These are phyloP conservation scores for Gallinago stenura DNA, from an alignment of 2,797 vertebrate species.

Conservation along the genomic window DNA sequence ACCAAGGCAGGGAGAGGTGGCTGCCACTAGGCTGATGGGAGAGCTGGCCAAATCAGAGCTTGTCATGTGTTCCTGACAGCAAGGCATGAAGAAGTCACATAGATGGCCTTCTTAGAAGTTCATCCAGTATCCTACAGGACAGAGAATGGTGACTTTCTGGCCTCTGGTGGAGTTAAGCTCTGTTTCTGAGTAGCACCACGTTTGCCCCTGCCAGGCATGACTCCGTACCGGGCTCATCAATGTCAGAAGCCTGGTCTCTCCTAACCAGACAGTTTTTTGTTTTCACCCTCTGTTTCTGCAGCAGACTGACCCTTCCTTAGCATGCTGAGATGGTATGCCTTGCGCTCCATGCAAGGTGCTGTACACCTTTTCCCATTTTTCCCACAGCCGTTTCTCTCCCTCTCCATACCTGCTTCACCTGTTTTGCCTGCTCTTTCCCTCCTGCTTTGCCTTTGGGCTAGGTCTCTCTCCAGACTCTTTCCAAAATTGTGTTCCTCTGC, in stretches of 20 bases:
- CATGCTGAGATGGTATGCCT: not conserved
- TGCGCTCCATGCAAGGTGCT: rapidly evolving
- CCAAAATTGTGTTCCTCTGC: not conserved
- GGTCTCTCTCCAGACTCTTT: conserved; percentile 29
- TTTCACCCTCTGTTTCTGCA: not conserved
- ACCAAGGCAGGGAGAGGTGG: not conserved
- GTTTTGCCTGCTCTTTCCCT: conserved; percentile 54
- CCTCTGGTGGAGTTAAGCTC: not conserved
- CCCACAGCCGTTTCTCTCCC: not conserved
- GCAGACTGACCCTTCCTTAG: not conserved
- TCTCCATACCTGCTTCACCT: conserved; percentile 44
- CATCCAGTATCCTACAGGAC: not conserved
- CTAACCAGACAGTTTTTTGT: not conserved
- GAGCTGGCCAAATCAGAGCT: not conserved
- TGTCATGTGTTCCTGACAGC: not conserved
- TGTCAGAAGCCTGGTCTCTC: not conserved
- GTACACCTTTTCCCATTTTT: not conserved
- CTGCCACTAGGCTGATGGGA: not conserved
- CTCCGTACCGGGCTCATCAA: not conserved
- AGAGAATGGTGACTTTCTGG: not conserved
- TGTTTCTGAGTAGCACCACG: not conserved
- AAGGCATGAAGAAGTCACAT: not conserved
- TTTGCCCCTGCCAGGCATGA: not conserved
- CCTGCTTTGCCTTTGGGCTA: conserved; percentile 17
- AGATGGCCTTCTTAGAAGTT: not conserved